Conservation (phyloP, 2,113 vertebrate species). For the Lathamus discolor region DNA sequence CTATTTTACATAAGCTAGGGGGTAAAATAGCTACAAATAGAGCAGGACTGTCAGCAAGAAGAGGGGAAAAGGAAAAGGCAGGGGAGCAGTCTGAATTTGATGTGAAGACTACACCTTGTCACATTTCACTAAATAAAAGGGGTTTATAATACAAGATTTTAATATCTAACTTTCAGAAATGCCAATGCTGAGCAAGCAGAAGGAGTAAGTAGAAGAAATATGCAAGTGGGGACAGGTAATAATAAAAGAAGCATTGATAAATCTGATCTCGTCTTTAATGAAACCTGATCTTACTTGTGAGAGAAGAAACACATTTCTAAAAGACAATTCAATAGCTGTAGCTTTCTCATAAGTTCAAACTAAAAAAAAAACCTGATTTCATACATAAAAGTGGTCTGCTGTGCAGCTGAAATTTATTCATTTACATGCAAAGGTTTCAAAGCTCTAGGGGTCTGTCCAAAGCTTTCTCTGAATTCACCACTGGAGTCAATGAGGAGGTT, state of each 20-base stretch:
- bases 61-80: not conserved
- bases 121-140: not conserved
- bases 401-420: not conserved
- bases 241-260: not conserved
- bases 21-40: not conserved
- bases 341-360: not conserved
- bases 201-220: not conserved
- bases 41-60: not conserved
- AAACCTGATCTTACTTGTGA: not conserved
- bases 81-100: not conserved
- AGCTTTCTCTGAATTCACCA: not conserved
- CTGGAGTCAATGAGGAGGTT: not conserved
- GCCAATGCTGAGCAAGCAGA: not conserved
- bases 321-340: not conserved
- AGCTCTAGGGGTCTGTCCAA: not conserved
- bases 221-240: not conserved
- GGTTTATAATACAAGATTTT: not conserved
- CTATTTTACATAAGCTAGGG: not conserved
- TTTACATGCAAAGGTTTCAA: not conserved
- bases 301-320: not conserved
- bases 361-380: not conserved
- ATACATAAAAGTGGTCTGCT: not conserved
- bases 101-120: not conserved
- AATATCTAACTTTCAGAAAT: not conserved
- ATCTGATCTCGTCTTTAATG: not conserved